These are phyloP conservation scores for Eupeodes latifasciatus DNA, from an alignment of 2,888 invertebrate genomes.

Conservation along the genomic window DNA sequence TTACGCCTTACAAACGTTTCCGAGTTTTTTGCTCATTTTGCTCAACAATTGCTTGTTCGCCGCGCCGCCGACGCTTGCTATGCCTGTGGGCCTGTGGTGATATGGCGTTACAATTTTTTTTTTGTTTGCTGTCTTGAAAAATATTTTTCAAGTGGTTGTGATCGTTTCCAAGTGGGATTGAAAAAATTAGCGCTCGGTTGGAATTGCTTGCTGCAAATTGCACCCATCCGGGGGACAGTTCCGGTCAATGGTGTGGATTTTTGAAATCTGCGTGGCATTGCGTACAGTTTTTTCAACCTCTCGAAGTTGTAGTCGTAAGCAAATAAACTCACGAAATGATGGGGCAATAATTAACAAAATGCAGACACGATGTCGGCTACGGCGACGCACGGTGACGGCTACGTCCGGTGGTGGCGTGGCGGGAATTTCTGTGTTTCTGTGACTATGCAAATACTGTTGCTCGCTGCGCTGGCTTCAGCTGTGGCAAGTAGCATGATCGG, in stretches of 20 bases:
- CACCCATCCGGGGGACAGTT: constrained; percentile 71
- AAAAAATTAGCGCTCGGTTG: constrained; percentile 55
- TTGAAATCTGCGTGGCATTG: constrained; percentile 50
- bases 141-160: constrained; percentile 34
- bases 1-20: constrained; percentile 42
- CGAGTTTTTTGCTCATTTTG: constrained; percentile 26
- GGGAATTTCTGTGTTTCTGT: neutral
- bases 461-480: neutral
- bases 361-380: constrained; percentile 68
- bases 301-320: no score
- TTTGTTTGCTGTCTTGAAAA: constrained; percentile 27
- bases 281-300: constrained; percentile 27
- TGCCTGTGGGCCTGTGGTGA: neutral
- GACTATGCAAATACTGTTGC: neutral
- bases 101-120: constrained; percentile 52
- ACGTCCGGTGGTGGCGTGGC: neutral
- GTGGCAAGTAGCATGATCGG: neutral
- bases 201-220: constrained; percentile 59
- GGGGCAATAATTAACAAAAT: constrained; percentile 69
- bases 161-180: constrained; percentile 42
- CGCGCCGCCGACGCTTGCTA: neutral
- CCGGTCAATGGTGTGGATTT: constrained; percentile 66
- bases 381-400: constrained; percentile 43
- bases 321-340: constrained; percentile 53
- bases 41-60: constrained; percentile 56